Evolutionary conservation across 2,797 vertebrate genomes (phyloP).

Genomic region (Cichlasoma orientale): DNA sequence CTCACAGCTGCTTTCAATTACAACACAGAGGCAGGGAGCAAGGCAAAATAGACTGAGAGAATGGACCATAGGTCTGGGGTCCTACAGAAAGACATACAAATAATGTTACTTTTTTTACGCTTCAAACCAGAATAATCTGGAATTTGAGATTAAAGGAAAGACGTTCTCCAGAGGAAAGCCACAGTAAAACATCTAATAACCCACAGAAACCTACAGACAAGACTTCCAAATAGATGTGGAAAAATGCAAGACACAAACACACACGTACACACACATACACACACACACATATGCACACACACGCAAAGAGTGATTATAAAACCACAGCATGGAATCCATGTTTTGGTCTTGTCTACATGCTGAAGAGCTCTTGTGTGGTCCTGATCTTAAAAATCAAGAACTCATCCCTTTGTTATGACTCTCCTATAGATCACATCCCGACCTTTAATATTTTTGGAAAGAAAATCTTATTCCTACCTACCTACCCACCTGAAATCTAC

Average conservation of each 20-base stretch:
- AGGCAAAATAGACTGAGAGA: constrained; percentile 33
- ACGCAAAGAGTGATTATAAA: constrained; percentile 21
- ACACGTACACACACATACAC: constrained; percentile 4
- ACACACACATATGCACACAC: background rate
- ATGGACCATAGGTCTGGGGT: constrained; percentile 33
- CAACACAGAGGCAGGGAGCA: constrained; percentile 59
- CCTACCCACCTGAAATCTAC: no score
- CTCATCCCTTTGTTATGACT: background rate
- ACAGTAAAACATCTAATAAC: constrained; percentile 35
- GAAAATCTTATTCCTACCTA: no score
- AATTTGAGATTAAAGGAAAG: constrained; percentile 42
- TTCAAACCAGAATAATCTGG: constrained; percentile 42
- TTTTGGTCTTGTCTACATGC: constrained; percentile 39
- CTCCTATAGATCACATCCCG: background rate
- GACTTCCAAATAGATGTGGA: constrained; percentile 10
- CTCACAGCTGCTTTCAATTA: constrained; percentile 84
- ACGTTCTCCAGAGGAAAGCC: constrained; percentile 38
- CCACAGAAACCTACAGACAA: constrained; percentile 47
- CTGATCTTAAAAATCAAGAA: constrained; percentile 32
- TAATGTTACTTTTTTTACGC: background rate
- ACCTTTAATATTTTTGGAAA: no score
- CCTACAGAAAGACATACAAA: constrained; percentile 50
- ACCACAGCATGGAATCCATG: constrained; percentile 41
- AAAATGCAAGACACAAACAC: constrained; percentile 1
- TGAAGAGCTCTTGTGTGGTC: constrained; percentile 40